These are phyloP conservation scores for Arctopsyche grandis DNA, from an alignment of 1,140 invertebrate species.

Conservation along the genomic window DNA sequence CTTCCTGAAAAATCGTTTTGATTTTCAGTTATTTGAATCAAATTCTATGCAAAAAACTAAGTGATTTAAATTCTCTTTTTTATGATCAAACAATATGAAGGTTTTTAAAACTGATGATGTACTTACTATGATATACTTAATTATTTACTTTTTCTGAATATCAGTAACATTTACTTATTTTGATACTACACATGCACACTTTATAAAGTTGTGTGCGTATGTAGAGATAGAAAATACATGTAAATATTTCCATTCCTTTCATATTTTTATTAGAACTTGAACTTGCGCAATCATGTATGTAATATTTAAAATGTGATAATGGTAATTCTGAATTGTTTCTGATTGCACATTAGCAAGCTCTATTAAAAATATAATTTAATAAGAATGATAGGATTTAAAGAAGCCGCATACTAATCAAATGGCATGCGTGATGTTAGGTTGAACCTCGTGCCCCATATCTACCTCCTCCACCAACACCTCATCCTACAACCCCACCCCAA, in stretches of 20 bases:
- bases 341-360: constrained; percentile 20
- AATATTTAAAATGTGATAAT: too few species aligned
- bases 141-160: background rate
- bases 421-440: constrained; percentile 60
- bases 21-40: too few species aligned
- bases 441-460: constrained; percentile 48
- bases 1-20: too few species aligned
- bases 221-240: background rate
- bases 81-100: background rate
- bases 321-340: background rate
- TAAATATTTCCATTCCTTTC: background rate
- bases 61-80: too few species aligned
- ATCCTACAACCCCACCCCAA: constrained; percentile 42
- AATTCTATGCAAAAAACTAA: too few species aligned
- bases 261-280: constrained; percentile 32
- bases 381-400: constrained; percentile 36
- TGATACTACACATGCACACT: too few species aligned
- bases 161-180: background rate
- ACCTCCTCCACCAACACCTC: constrained; percentile 45
- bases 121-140: background rate
- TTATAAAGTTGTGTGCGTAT: too few species aligned
- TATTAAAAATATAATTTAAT: constrained; percentile 44
- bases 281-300: constrained; percentile 17
- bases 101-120: too few species aligned
- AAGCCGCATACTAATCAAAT: constrained; percentile 51